Evolutionary conservation across 2,888 invertebrate genomes (phyloP), one percentile per base, ranked within the genome.

Genomic region (Itoplectis maculator): DNA sequence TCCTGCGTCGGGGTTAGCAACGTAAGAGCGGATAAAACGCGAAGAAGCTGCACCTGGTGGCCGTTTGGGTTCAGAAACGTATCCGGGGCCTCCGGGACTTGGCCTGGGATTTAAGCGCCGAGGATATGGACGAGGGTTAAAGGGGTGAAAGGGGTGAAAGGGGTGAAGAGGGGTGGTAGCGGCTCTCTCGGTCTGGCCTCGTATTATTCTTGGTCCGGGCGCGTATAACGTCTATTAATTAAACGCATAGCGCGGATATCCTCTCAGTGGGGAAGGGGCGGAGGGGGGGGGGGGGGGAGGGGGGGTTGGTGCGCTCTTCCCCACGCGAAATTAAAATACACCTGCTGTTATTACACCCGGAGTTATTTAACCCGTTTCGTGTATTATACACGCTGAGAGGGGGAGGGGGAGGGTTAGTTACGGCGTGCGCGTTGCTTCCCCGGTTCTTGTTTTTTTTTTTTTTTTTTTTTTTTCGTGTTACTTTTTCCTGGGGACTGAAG

Each of bases 261-360:
- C 85, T 86, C 84, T 77, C 68, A 75, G 47, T 79, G 75, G 72
- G n/a, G n/a, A n/a, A n/a, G n/a, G n/a, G n/a, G n/a, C n/a, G n/a
- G n/a, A n/a, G n/a, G n/a, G n/a, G n/a, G n/a, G n/a, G n/a, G n/a
- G n/a, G n/a, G n/a, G n/a, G n/a, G n/a, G n/a, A n/a, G n/a, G n/a
- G n/a, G n/a, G n/a, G n/a, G n/a, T n/a, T n/a, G n/a, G n/a, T n/a
- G 66, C 70, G 49, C 56, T 29, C 11, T 37, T 37, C 45, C 45
- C 35, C 40, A 9, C 18, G 54, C 86, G 84, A 86, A 86, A 87
- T 88, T 87, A 85, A 87, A 88, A 87, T 86, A 86, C 88, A 85
- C 83, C 86, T 83, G 83, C 83, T 83, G 84, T 75, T 79, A 78
- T 81, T 80, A 82, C 76, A 73, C 73, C 70, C 70, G 81, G 79